These are phyloP conservation scores for Cyanistes caeruleus DNA, from an alignment of 2,113 vertebrate genomes.

Conservation along the genomic window DNA sequence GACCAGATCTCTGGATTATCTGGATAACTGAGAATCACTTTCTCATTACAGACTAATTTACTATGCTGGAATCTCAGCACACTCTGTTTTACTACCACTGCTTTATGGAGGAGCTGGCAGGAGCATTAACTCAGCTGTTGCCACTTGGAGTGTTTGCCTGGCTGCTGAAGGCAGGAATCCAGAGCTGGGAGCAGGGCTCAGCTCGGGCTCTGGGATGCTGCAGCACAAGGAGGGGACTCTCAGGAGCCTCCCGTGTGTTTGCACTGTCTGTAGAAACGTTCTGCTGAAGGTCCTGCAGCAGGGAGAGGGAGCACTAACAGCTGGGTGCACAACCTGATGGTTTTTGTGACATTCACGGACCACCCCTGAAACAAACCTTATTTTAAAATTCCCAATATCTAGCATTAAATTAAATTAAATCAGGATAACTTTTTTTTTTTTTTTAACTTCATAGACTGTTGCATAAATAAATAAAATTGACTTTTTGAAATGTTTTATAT, in stretches of 20 bases:
- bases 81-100: background rate
- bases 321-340: background rate
- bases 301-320: background rate
- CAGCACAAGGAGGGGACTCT: background rate
- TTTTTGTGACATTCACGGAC: background rate
- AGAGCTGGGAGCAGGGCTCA: background rate
- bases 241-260: background rate
- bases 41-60: constrained; percentile 44
- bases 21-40: constrained; percentile 13
- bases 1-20: background rate
- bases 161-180: background rate
- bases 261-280: accelerated
- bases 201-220: background rate
- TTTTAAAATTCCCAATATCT: background rate
- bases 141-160: background rate
- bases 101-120: constrained; percentile 17
- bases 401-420: background rate
- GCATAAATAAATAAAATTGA: background rate
- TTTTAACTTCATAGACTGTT: background rate
- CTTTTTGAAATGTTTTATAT: background rate
- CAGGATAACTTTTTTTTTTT: background rate
- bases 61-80: background rate
- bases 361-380: background rate
- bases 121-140: constrained; percentile 6
- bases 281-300: background rate